Percentiles rank a stretch among this genome's conserved stretches.
Evolutionary conservation across 2,113 vertebrate species (phyloP).

Genomic region (Cebidichthys violaceus): DNA sequence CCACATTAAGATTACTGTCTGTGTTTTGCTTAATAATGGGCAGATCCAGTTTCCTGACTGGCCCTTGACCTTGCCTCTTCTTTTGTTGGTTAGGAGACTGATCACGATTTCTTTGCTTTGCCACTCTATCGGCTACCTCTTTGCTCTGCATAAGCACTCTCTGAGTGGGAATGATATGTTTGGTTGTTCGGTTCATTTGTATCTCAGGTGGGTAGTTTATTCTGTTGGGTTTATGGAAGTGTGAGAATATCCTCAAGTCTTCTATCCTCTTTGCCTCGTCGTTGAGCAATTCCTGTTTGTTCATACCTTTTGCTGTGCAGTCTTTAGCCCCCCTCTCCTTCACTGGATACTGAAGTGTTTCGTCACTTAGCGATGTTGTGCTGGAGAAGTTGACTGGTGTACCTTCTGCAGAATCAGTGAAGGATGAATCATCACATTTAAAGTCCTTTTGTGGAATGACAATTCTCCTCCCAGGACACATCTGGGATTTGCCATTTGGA

Average conservation of each 20-base stretch:
- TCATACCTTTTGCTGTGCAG: constrained; percentile 75
- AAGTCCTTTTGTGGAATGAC: constrained; percentile 83
- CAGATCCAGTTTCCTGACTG: constrained; percentile 71
- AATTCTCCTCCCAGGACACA: constrained; percentile 79
- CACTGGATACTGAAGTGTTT: constrained; percentile 89
- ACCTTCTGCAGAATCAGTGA: constrained; percentile 92
- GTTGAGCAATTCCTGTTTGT: constrained; percentile 56
- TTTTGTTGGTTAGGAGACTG: constrained; percentile 79
- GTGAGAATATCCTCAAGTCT: constrained; percentile 82
- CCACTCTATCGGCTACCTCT: constrained; percentile 80
- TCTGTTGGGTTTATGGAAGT: constrained; percentile 82
- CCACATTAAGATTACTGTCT: constrained; percentile 70
- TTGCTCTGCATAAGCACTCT: constrained; percentile 83
- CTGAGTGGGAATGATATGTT: constrained; percentile 80
- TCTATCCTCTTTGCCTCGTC: constrained; percentile 77
- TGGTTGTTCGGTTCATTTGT: constrained; percentile 71
- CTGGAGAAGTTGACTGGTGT: constrained; percentile 94
- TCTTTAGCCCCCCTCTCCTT: constrained; percentile 79
- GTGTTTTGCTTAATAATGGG: constrained; percentile 75
- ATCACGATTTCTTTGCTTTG: constrained; percentile 79
- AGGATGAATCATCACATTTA: constrained; percentile 88
- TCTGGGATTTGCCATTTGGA: constrained; percentile 85
- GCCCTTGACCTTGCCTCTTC: constrained; percentile 72
- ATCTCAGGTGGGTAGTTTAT: constrained; percentile 67
- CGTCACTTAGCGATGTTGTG: constrained; percentile 91